A percentile compares a stretch with the other conserved stretches of the same genome.
These are phyloP conservation scores for Lepisosteus osseus DNA, from an alignment of 2,113 vertebrate species.

Conservation along the genomic window DNA sequence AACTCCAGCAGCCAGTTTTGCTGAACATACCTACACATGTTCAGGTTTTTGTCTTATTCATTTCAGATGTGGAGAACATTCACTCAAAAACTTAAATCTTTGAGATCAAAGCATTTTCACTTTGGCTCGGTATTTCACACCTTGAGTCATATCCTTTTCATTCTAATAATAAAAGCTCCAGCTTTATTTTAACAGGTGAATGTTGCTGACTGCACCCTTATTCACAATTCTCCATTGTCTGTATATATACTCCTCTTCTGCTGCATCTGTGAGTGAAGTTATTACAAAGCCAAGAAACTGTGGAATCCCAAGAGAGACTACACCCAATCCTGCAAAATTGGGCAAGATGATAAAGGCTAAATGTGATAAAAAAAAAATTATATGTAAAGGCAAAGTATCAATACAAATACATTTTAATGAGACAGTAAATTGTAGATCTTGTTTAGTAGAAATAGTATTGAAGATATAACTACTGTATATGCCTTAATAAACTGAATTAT, in stretches of 20 bases:
- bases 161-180: neutral
- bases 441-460: no score
- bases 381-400: no score
- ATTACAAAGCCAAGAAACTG: neutral
- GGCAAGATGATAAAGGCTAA: no score
- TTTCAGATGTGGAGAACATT: neutral
- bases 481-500: no score
- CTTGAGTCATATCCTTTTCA: slow-evolving; percentile 15
- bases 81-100: neutral
- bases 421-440: no score
- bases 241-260: neutral
- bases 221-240: neutral
- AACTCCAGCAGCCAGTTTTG: neutral
- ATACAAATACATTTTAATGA: no score
- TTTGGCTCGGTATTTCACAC: neutral
- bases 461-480: no score
- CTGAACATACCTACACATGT: slow-evolving; percentile 3
- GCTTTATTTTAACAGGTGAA: neutral
- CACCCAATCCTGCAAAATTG: neutral
- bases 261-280: neutral
- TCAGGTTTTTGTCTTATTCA: slow-evolving; percentile 3
- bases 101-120: slow-evolving; percentile 14
- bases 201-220: neutral
- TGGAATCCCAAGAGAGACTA: neutral
- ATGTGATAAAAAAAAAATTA: no score